A percentile compares a stretch with the other conserved stretches of the same genome.
These are phyloP conservation scores for Azemiops feae DNA, from an alignment of 2,113 vertebrate species.

Conservation along the genomic window DNA sequence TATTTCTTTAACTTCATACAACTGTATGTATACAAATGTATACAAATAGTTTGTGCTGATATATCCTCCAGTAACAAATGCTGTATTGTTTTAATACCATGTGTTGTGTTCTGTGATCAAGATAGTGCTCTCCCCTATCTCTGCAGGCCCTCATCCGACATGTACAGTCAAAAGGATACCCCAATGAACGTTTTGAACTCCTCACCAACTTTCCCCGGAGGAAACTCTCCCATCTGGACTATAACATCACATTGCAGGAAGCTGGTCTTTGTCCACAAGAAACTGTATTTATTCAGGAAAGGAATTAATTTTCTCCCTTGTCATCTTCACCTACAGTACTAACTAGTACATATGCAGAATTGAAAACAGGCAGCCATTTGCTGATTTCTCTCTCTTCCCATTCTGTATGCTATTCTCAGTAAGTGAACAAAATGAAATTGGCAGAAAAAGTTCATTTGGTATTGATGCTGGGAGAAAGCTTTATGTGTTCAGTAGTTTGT, in stretches of 20 bases:
- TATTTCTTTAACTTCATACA: not conserved
- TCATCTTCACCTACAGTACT: constrained; percentile 65
- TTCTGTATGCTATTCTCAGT: constrained; percentile 40
- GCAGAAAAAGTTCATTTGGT: constrained; percentile 37
- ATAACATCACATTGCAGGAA: constrained; percentile 97
- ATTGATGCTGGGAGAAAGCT: constrained; percentile 39
- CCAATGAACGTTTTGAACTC: constrained; percentile 97
- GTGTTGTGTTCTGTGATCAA: not conserved
- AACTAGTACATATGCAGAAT: constrained; percentile 63
- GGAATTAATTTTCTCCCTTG: constrained; percentile 85
- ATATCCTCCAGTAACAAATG: not conserved
- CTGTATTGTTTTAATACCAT: not conserved
- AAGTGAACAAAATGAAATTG: constrained; percentile 66
- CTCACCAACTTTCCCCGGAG: constrained; percentile 98
- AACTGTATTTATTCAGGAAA: constrained; percentile 99
- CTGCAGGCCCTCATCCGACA: constrained; percentile 91
- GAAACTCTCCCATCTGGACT: constrained; percentile 98
- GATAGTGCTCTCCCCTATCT: constrained; percentile 17
- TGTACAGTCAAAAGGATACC: constrained; percentile 95
- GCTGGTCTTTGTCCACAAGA: constrained; percentile 98
- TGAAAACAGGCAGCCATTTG: constrained; percentile 61
- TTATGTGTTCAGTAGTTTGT: constrained; percentile 39
- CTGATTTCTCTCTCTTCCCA: constrained; percentile 42
- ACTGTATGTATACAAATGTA: not conserved
- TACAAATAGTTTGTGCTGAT: not conserved